phyloP scores from a whole-genome alignment of 2,113 vertebrate genomes.

The Pterocles burchelli region DNA sequence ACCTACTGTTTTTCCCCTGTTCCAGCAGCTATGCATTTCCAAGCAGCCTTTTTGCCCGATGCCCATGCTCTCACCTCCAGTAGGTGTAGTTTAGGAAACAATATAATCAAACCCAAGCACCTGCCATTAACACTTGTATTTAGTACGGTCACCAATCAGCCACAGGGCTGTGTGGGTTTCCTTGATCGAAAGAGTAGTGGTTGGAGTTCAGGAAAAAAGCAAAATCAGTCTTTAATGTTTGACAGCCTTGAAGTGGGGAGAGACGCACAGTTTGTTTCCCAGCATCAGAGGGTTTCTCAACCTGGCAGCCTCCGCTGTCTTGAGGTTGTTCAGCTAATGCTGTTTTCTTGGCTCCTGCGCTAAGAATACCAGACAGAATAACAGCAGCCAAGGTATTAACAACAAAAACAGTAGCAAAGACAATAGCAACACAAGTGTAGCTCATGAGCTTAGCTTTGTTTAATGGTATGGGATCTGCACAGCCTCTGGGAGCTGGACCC shows the following conservation, averaged over 20 bases:
- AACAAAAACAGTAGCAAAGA: constrained; percentile 57
- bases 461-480: constrained; percentile 12
- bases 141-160: accelerated
- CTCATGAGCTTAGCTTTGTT: constrained; percentile 28
- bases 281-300: constrained; percentile 32
- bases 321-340: constrained; percentile 16
- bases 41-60: not conserved
- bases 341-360: constrained; percentile 32
- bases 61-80: not conserved
- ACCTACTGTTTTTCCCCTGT: not conserved
- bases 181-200: accelerated
- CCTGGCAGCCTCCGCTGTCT: constrained; percentile 16
- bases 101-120: not conserved
- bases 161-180: not conserved
- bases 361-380: constrained; percentile 43
- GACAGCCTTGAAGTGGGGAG: not conserved
- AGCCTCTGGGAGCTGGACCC: constrained; percentile 15
- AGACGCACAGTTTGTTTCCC: not conserved
- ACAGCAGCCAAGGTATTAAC: constrained; percentile 59
- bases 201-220: not conserved
- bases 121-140: not conserved
- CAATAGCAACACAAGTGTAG: constrained; percentile 33
- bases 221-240: not conserved
- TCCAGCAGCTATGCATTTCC: not conserved
- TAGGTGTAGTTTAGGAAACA: not conserved